Evolutionary conservation across 30 jellyfish, hydroid and myxozoan species (phyloP), one percentile per base, ranked within the genome.

Genomic region (Hydractinia symbiolongicarpus): DNA sequence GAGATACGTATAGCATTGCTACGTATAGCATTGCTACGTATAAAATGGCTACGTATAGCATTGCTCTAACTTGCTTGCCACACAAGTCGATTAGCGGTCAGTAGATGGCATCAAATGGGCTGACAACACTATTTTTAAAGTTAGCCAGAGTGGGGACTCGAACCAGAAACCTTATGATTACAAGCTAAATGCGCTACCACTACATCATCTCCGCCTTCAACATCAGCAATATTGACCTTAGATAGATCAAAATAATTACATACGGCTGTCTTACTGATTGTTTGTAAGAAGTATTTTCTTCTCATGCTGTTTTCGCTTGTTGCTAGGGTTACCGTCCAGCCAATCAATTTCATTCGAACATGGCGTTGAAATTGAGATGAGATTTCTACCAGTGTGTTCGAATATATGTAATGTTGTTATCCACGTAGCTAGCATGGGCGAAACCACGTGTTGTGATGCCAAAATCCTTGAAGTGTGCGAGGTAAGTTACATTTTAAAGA

Each of bases 301-400:
- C 82, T 8, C 14, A 52, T 21, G 77, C 9, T 76, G 7, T 50
- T 19, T 72, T 72, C 8, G 44, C 19, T 8, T n/a, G 57, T 17
- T 81, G 44, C 66, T 11, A 90, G 97, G 95, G 73, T 55, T 90
- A 53, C 97, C 97, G 21, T 66, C 97, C 4, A 78, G 88, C 40
- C 87, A 79, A 66, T 10, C 77, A 9, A 50, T 90, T 13, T 75
- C 53, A 17, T 81, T 90, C 61, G 88, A 90, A 4, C 55, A 73
- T 74, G 95, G 89, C 13, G 79, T 90, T 53, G 67, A 61, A 30
- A 78, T 78, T 60, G 84, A 90, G 56, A 77, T 90, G 51, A 78
- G 90, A 16, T 90, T 90, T 67, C 88, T 72, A 10, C 75, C 90
- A 5, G 87, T 90, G 19, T 90, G 95, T 53, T 90, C 97, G 50